These are phyloP conservation scores for Agelaius tricolor DNA, from an alignment of 2,113 vertebrate species.

Conservation along the genomic window DNA sequence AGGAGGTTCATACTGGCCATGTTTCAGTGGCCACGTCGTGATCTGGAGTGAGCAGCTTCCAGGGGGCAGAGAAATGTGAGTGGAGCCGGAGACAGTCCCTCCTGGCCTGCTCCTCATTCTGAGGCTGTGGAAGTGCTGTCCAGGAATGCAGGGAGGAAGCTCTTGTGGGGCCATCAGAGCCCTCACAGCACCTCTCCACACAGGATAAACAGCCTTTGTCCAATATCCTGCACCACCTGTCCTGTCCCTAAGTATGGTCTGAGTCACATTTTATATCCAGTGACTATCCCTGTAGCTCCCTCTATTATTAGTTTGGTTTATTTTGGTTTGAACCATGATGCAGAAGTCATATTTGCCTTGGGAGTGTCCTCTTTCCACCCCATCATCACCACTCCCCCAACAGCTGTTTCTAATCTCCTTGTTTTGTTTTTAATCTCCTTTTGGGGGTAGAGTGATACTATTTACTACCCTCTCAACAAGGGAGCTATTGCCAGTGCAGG, in stretches of 20 bases:
- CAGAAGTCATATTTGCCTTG: slow-evolving; percentile 50
- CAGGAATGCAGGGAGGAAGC: not conserved
- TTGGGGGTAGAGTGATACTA: not conserved
- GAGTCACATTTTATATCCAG: slow-evolving; percentile 7
- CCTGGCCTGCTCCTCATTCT: accelerated
- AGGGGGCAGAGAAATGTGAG: not conserved
- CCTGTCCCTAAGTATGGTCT: not conserved
- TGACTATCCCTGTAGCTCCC: not conserved
- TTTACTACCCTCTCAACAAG: not conserved
- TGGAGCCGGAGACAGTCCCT: not conserved
- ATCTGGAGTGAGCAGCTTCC: not conserved
- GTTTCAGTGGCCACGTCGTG: not conserved
- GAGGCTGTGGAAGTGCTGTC: not conserved
- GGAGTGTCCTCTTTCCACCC: slow-evolving; percentile 32
- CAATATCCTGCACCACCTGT: not conserved
- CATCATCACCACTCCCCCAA: not conserved
- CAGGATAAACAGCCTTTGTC: not conserved
- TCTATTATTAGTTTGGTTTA: slow-evolving; percentile 53
- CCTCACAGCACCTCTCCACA: not conserved
- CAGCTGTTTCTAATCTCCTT: slow-evolving; percentile 44
- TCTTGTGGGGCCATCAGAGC: not conserved
- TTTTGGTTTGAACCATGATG: slow-evolving; percentile 42
- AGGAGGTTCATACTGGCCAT: not conserved
- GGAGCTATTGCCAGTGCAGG: not conserved
- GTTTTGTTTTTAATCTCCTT: slow-evolving; percentile 47